Base-by-base conservation (phyloP, 2,888 invertebrate species). In the Stenoptilia bipunctidactyla region DNA sequence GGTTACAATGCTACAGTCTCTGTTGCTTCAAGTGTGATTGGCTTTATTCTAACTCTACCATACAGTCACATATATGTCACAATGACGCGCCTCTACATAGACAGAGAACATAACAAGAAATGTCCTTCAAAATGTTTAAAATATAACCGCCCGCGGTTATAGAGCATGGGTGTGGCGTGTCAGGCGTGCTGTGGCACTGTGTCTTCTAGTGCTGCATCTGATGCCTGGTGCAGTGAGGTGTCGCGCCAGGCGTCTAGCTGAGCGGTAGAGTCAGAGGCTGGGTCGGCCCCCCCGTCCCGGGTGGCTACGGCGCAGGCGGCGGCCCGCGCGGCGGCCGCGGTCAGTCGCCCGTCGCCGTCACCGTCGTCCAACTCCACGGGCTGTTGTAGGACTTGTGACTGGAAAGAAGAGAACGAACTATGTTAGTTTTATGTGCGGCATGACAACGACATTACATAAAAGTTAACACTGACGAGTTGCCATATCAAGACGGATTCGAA, bases 301-400 rank as follows among this genome's bases (percentile, higher is more conserved):
- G 56, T 55, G 66, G 73, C 50, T 65, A 70, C 58, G 68, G 70
- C 70, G 77, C 73, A 57, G 79, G 76, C 66, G 71, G 61, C 43
- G 71, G 76, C 75, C 75, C 79, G 66, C 85, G 79, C 87, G 85
- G 86, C 65, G 85, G 69, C 58, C 73, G 62, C 60, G 86, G 88
- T 87, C 88, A 88, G 86, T 88, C 88, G 30, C 88, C 88, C 46
- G 87, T 86, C 40, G 88, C 88, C 1, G 88, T 86, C 63, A 88
- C 87, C 48, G 85, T 86, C 51, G 88, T 86, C 88, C 88, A 88
- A 71, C 83, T 86, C 88, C 88, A 89, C 38, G 87, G 87, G 61
- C 83, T 86, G 63, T 74, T 79, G 80, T 87, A 87, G 57, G 79
- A 79, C 64, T 88, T 88, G 61, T 88, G 86, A 58, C 88, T 88